A percentile compares a stretch with the other conserved stretches of the same genome.
Conservation (phyloP, 2,797 vertebrate species). For the Eutrigla gurnardus region DNA sequence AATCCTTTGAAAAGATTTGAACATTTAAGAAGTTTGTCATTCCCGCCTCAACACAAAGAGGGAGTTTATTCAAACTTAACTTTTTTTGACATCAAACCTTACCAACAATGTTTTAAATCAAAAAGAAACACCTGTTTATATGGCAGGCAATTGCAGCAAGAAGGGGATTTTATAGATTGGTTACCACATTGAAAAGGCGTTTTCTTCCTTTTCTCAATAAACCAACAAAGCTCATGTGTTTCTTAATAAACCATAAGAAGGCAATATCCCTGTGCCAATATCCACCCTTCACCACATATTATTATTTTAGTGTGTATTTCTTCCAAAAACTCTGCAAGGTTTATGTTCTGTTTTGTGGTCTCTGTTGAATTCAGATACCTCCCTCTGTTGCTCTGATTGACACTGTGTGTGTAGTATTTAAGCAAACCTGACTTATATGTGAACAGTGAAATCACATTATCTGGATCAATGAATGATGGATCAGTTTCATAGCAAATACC, state of each 20-base stretch:
- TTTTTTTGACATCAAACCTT: background rate
- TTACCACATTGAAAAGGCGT: background rate
- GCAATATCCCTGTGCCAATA: too few relatives aligned
- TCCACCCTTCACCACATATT: too few relatives aligned
- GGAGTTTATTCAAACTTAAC: background rate
- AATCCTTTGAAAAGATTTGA: background rate
- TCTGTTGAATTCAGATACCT: background rate
- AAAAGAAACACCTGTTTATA: background rate
- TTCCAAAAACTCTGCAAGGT: background rate
- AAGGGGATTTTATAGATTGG: conserved; percentile 16
- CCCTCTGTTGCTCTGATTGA: background rate
- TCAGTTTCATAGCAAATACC: conserved; percentile 4
- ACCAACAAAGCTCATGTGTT: too few relatives aligned
- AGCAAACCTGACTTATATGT: conserved; percentile 5
- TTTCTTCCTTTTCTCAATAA: conserved; percentile 32
- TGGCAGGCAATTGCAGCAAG: background rate
- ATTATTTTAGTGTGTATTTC: too few relatives aligned
- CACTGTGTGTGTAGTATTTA: background rate
- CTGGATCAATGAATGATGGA: background rate
- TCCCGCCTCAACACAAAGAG: background rate
- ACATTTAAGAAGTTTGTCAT: background rate
- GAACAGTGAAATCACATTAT: background rate
- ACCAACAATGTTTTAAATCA: background rate
- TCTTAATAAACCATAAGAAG: too few relatives aligned
- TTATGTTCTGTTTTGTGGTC: background rate